Evolutionary conservation across 2,888 invertebrate species (phyloP).

Genomic region (Aspidapion aeneum): DNA sequence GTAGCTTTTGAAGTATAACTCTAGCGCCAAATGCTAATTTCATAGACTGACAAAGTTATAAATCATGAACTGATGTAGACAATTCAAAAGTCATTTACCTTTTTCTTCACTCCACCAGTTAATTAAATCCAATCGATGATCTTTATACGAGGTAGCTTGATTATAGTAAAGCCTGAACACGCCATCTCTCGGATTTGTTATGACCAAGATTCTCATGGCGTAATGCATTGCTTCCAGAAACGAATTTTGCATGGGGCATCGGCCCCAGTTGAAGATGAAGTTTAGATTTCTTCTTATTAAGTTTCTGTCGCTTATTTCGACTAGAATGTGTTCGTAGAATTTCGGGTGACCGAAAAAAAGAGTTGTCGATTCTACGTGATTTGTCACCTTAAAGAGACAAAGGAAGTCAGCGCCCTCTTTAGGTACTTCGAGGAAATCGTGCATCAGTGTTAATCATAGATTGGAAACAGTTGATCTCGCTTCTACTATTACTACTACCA

Average conservation of each 20-base stretch:
- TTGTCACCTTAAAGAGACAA: too few species aligned
- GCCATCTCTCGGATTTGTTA: slow-evolving; percentile 59
- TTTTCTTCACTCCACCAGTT: slow-evolving; percentile 69
- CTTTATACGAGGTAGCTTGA: slow-evolving; percentile 60
- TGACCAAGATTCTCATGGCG: slow-evolving; percentile 58
- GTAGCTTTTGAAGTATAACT: too few species aligned
- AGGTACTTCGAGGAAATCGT: too few species aligned
- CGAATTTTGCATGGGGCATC: slow-evolving; percentile 49
- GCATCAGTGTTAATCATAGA: too few species aligned
- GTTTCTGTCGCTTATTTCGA: slow-evolving; percentile 47
- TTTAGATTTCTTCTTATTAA: slow-evolving; percentile 57
- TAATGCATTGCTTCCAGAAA: slow-evolving; percentile 55
- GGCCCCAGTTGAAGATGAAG: slow-evolving; percentile 68
- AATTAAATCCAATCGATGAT: slow-evolving; percentile 58
- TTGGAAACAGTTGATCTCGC: too few species aligned
- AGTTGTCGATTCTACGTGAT: slow-evolving; percentile 51
- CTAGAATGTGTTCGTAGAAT: slow-evolving; percentile 55
- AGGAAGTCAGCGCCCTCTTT: too few species aligned
- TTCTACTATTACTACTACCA: too few species aligned
- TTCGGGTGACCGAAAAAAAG: slow-evolving; percentile 54
- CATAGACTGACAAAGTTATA: too few species aligned
- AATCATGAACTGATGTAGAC: too few species aligned
- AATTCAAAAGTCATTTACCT: neutral
- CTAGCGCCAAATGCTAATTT: too few species aligned
- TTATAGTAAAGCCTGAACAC: slow-evolving; percentile 71